These are phyloP conservation scores for Tachysurus fulvidraco DNA, from an alignment of 2,113 vertebrate species.

Conservation along the genomic window DNA sequence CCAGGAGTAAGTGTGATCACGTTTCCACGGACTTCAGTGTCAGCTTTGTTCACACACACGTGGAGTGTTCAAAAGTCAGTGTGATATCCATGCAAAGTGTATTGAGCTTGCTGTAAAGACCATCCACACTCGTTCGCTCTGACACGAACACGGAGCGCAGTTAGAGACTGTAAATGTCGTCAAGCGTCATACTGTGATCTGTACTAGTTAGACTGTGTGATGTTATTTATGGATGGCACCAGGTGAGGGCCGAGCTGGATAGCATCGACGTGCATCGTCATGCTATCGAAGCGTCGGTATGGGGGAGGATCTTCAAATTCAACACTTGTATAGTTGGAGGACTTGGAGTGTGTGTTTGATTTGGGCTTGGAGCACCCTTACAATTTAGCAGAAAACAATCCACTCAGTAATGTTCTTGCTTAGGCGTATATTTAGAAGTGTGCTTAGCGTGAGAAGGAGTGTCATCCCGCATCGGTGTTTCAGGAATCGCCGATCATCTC, in stretches of 20 bases:
- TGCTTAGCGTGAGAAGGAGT: constrained; percentile 15
- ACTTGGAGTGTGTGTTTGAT: constrained; percentile 13
- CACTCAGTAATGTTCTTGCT: constrained; percentile 10
- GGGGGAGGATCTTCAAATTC: not conserved
- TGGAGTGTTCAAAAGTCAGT: constrained; percentile 8
- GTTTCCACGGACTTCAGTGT: constrained; percentile 1
- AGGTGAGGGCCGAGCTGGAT: constrained; percentile 51
- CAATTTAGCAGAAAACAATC: constrained; percentile 1
- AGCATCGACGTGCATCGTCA: constrained; percentile 38
- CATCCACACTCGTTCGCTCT: constrained; percentile 1
- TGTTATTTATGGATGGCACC: constrained; percentile 58
- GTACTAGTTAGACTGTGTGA: constrained; percentile 59
- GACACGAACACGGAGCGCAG: constrained; percentile 17
- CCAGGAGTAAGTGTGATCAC: not conserved
- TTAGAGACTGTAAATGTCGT: constrained; percentile 22
- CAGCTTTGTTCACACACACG: not conserved
- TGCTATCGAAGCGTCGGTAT: constrained; percentile 5
- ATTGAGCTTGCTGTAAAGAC: constrained; percentile 22
- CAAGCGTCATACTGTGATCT: constrained; percentile 62
- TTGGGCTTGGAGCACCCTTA: constrained; percentile 35
- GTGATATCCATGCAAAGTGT: constrained; percentile 19
- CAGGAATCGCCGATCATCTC: not conserved
- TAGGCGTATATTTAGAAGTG: constrained; percentile 12
- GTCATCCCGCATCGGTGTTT: not conserved
- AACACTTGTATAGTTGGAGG: constrained; percentile 18